phyloP scores from a whole-genome alignment of 1,140 invertebrate species.

The Laupala kohalensis region DNA sequence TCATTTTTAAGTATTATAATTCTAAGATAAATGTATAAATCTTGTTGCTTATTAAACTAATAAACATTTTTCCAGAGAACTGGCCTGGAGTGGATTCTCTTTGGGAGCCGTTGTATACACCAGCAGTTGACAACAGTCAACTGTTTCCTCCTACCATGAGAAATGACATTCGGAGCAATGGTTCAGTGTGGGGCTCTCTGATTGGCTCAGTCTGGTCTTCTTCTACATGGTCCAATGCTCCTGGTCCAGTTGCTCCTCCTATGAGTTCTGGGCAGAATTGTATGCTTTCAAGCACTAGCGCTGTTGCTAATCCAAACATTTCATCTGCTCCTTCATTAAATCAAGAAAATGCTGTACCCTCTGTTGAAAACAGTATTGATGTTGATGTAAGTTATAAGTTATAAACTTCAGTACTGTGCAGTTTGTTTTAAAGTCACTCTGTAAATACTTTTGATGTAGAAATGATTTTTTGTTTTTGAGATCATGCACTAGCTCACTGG shows the following conservation, averaged over 20 bases:
- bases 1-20: too few species aligned
- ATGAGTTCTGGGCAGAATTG: not conserved
- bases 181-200: constrained; percentile 2
- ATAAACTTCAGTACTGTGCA: too few species aligned
- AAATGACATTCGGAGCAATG: constrained; percentile 1
- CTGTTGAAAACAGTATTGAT: not conserved
- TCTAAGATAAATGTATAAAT: too few species aligned
- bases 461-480: too few species aligned
- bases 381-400: constrained; percentile 12
- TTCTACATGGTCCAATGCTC: not conserved
- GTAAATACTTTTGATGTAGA: too few species aligned
- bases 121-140: constrained; percentile 25
- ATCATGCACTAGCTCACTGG: too few species aligned
- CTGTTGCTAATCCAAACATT: too few species aligned
- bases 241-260: not conserved
- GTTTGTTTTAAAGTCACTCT: too few species aligned
- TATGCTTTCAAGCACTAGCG: not conserved
- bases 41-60: not conserved
- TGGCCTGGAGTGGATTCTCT: constrained; percentile 28
- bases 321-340: not conserved
- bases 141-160: not conserved
- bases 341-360: not conserved
- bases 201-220: constrained; percentile 6
- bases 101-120: constrained; percentile 34
- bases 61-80: constrained; percentile 23